Evolutionary conservation across 2,888 invertebrate species (phyloP).

Genomic region (Rhimphoctona megacephalus): DNA sequence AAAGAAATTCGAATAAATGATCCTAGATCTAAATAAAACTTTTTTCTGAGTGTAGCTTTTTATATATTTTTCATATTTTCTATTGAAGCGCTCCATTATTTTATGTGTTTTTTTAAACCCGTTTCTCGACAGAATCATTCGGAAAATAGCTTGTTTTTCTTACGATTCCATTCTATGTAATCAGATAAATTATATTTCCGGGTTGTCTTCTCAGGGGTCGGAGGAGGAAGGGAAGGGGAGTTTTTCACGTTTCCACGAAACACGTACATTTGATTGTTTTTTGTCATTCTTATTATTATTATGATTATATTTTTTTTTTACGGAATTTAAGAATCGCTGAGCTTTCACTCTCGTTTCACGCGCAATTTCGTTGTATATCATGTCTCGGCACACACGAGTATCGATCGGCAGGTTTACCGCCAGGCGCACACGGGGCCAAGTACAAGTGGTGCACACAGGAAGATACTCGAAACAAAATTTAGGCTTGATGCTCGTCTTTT

Average conservation of each 20-base stretch:
- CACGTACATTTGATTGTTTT: not conserved
- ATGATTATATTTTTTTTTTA: not conserved
- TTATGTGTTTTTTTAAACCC: not conserved
- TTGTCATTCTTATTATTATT: not conserved
- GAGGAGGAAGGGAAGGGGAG: not conserved
- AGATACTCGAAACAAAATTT: conserved; percentile 15
- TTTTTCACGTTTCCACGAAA: not conserved
- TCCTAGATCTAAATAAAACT: too few relatives aligned
- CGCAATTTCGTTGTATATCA: conserved; percentile 20
- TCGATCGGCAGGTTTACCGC: conserved; percentile 43
- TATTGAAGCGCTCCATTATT: not conserved
- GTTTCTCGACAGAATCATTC: not conserved
- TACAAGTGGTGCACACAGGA: conserved; percentile 24
- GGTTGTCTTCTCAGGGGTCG: not conserved
- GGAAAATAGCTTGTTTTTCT: not conserved
- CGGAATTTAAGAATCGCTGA: not conserved
- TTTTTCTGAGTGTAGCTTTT: too few relatives aligned
- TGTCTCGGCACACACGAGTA: conserved; percentile 41
- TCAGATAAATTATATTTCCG: not conserved
- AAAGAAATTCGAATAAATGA: too few relatives aligned
- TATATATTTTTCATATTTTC: not conserved
- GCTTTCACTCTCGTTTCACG: conserved; percentile 49
- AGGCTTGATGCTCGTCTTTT: not conserved
- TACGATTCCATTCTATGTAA: not conserved
- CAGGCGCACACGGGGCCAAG: conserved; percentile 35